These are phyloP conservation scores for Nylanderia fulva DNA, from an alignment of 1,140 invertebrate genomes.

Conservation along the genomic window DNA sequence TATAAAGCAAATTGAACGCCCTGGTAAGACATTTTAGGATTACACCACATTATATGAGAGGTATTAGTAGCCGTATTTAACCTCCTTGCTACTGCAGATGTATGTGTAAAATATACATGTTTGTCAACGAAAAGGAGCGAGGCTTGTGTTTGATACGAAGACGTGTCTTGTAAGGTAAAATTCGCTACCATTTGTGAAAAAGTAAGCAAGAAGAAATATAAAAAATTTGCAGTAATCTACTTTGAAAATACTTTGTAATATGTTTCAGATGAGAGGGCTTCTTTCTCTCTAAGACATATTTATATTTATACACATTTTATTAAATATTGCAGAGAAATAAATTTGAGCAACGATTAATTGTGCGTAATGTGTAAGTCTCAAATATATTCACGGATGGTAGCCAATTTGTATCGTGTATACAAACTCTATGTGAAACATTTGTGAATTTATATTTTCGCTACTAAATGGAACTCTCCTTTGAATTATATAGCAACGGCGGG, in stretches of 20 bases:
- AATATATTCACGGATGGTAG: constrained; percentile 21
- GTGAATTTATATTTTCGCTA: constrained; percentile 48
- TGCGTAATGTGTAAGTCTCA: not conserved
- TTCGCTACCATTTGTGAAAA: constrained; percentile 45
- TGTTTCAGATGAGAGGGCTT: constrained; percentile 1
- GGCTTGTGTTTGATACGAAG: constrained; percentile 39
- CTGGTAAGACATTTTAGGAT: constrained; percentile 54
- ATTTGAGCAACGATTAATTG: not conserved
- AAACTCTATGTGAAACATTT: not conserved
- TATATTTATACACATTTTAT: constrained; percentile 27
- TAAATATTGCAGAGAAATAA: constrained; percentile 34
- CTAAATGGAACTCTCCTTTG: constrained; percentile 25
- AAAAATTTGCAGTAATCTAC: constrained; percentile 40
- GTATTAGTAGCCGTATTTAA: constrained; percentile 50
- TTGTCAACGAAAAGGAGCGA: constrained; percentile 26
- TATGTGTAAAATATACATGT: constrained; percentile 23
- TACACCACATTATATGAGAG: constrained; percentile 52
- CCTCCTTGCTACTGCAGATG: constrained; percentile 52
- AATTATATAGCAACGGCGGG: not conserved
- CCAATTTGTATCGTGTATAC: constrained; percentile 20
- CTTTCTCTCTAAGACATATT: constrained; percentile 3
- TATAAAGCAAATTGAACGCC: constrained; percentile 30
- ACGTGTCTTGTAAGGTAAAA: constrained; percentile 37
- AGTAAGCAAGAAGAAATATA: not conserved
- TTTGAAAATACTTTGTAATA: constrained; percentile 5